phyloP scores from a whole-genome alignment of 2,113 vertebrate genomes.

The Australoheros scitulus region DNA sequence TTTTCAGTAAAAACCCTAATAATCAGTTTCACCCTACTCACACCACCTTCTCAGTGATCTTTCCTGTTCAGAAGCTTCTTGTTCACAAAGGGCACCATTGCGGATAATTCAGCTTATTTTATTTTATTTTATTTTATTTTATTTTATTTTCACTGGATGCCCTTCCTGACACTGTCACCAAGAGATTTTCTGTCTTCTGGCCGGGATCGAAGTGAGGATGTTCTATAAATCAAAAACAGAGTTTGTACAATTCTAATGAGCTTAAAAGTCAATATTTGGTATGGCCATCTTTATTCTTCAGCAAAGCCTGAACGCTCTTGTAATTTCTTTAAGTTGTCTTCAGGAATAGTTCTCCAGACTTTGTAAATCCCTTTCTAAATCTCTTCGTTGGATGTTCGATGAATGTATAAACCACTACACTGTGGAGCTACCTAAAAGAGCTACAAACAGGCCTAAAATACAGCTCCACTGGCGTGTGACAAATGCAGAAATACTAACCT shows the following conservation, averaged over 20 bases:
- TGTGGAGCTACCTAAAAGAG: not conserved
- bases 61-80: not conserved
- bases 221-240: not conserved
- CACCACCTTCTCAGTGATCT: not conserved
- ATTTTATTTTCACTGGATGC: too few relatives aligned
- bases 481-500: slow-evolving; percentile 42
- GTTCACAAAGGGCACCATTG: too few relatives aligned
- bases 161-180: too few relatives aligned
- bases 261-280: too few relatives aligned
- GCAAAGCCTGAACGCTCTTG: too few relatives aligned
- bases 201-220: not conserved
- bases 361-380: too few relatives aligned
- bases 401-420: not conserved
- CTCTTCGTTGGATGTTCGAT: not conserved
- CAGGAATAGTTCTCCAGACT: too few relatives aligned
- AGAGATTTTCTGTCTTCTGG: not conserved
- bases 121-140: too few relatives aligned
- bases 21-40: not conserved
- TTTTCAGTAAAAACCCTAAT: not conserved
- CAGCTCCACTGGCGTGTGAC: not conserved
- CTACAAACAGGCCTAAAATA: not conserved
- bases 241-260: too few relatives aligned
- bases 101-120: too few relatives aligned
- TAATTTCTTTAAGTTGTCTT: too few relatives aligned
- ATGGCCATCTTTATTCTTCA: too few relatives aligned